Percentiles rank a stretch among this genome's conserved stretches.
phyloP scores from a whole-genome alignment of 2,888 invertebrate species.

The Synergus umbraculus region DNA sequence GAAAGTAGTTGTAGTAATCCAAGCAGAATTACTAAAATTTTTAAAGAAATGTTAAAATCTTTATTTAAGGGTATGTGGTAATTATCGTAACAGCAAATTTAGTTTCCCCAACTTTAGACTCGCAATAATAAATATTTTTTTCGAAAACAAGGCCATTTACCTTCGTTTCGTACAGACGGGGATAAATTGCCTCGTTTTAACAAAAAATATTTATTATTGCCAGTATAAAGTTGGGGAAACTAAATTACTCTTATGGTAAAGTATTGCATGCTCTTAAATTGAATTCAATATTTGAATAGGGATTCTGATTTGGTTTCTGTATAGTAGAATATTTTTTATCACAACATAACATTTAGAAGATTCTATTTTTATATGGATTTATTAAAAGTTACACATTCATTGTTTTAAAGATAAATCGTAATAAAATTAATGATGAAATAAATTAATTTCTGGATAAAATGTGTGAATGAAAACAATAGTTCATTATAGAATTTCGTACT shows the following conservation, averaged over 20 bases:
- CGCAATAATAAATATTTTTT: too few species aligned
- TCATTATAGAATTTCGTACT: background rate
- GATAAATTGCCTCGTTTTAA: too few species aligned
- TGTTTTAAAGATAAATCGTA: background rate
- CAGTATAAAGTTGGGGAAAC: too few species aligned
- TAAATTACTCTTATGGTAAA: too few species aligned
- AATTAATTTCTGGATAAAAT: background rate
- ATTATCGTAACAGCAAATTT: too few species aligned
- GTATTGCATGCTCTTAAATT: too few species aligned
- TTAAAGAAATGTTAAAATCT: background rate
- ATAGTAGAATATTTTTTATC: conserved; percentile 10
- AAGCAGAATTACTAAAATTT: conserved; percentile 9
- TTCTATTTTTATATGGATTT: background rate
- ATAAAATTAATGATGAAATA: background rate
- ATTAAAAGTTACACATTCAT: background rate
- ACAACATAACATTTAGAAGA: background rate
- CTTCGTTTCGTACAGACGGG: too few species aligned
- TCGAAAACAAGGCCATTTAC: too few species aligned
- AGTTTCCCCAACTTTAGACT: too few species aligned
- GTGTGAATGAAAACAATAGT: background rate
- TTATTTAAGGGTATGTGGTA: too few species aligned
- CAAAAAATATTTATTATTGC: too few species aligned
- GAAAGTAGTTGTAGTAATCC: background rate
- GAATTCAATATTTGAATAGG: background rate
- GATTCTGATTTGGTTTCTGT: conserved; percentile 14